phyloP scores from a whole-genome alignment of 2,888 invertebrate genomes.

The Drosophila nr. perissopoda region DNA sequence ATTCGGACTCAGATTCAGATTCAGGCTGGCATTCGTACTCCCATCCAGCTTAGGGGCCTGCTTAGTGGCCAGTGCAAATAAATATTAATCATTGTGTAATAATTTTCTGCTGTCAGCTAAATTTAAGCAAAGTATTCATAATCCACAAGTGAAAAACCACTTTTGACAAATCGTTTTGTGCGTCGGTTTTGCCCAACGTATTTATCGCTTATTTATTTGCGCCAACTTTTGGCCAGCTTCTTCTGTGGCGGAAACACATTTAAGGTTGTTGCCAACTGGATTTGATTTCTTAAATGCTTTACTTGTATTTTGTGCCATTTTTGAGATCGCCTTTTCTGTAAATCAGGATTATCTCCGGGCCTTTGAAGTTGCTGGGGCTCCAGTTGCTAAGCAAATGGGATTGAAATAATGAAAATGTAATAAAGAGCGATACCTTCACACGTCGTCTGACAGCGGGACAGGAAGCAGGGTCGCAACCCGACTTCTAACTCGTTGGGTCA shows the following conservation, averaged over 20 bases:
- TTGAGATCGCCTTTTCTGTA: slow-evolving; percentile 29
- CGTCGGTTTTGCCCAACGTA: slow-evolving; percentile 14
- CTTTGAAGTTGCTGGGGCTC: slow-evolving; percentile 42
- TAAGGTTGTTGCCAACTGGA: slow-evolving; percentile 43
- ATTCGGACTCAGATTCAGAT: slow-evolving; percentile 1
- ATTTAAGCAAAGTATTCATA: slow-evolving; percentile 83
- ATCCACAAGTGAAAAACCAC: slow-evolving; percentile 79
- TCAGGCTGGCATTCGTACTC: slow-evolving; percentile 1
- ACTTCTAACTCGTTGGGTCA: slow-evolving; percentile 74
- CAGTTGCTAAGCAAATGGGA: slow-evolving; percentile 55
- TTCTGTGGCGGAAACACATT: slow-evolving; percentile 45
- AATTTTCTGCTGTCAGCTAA: slow-evolving; percentile 83
- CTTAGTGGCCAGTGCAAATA: slow-evolving; percentile 71
- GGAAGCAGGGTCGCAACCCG: slow-evolving; percentile 7
- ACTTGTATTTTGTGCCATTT: slow-evolving; percentile 5
- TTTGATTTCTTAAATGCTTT: slow-evolving; percentile 40
- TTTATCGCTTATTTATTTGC: slow-evolving; percentile 40
- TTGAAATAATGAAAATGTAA: slow-evolving; percentile 76
- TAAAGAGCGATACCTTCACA: slow-evolving; percentile 62
- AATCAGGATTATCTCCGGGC: slow-evolving; percentile 51
- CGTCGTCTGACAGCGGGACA: slow-evolving; percentile 25
- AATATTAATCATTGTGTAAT: slow-evolving; percentile 82
- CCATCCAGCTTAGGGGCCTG: slow-evolving; percentile 11
- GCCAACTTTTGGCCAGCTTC: slow-evolving; percentile 27
- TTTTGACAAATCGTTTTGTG: slow-evolving; percentile 81